Base-by-base conservation (phyloP, 2,113 vertebrate genomes). In the Neopipo cinnamomea region DNA sequence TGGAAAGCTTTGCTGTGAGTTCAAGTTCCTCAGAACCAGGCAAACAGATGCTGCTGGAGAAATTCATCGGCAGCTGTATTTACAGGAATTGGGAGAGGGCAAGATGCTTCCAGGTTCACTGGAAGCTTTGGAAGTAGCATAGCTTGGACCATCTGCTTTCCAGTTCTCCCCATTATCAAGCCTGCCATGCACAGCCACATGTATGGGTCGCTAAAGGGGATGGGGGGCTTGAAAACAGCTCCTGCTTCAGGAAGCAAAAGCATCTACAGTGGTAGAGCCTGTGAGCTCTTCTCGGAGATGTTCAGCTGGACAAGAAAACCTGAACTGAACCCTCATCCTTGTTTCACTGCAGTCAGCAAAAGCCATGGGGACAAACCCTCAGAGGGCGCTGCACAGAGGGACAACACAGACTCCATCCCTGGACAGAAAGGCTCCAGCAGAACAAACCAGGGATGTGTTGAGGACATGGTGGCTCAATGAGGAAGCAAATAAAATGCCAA, bases 11-110 rank as follows among this genome's bases (percentile, higher is more conserved):
- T 71, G 80, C 21, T 4, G 33, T 35, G 61, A 80, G 86, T 72
- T 91, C 88, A 58, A 41, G 71, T 81, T 90, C 84, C 78, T 91
- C 89, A 85, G 67, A 68, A 77, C 50, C 52, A 85, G 52, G 75
- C 75, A 90, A 90, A 79, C 1, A 59, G 59, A 70, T 49, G 75
- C 30, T 84, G 74, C 93, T 86, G 31, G 50, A 59, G 74, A 50
- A 83, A 71, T n/a, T 55, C 52, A 52, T 68, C 90, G 39, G 76
- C 4, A 8, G 72, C 56, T 84, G 55, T 67, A 90, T 86, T 91
- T 86, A 91, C 92, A 93, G 93, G 74, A 90, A 67, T 20, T 25
- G 20, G 50, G 63, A 93, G 72, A 79, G 72, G 55, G 63, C 27
- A 67, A 67, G 70, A 44, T n/a, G 78, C 50, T 87, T 39, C 58